phyloP scores from a whole-genome alignment of 2,888 invertebrate genomes.

The Nomada hirtipes region DNA sequence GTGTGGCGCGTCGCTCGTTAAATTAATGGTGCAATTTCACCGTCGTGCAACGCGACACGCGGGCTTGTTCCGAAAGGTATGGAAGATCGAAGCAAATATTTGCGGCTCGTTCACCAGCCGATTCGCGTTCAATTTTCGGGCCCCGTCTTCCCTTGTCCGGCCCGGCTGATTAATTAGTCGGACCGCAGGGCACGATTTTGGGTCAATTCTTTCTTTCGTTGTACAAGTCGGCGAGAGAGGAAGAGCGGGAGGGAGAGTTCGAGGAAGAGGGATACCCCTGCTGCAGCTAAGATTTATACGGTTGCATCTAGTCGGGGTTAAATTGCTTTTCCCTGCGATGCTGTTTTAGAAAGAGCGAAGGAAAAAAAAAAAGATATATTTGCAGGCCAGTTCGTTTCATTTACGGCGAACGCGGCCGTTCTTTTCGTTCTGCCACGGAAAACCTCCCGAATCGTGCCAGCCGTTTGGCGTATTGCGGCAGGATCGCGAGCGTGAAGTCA shows the following conservation, averaged over 20 bases:
- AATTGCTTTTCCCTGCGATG: neutral
- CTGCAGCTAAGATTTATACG: neutral
- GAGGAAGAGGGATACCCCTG: neutral
- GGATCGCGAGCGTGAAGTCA: too few species aligned
- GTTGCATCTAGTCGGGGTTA: conserved; percentile 2
- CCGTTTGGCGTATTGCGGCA: neutral
- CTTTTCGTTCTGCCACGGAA: neutral
- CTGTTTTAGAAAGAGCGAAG: neutral
- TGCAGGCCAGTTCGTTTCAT: conserved; percentile 14
- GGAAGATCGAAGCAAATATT: conserved; percentile 32
- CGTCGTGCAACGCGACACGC: conserved; percentile 38
- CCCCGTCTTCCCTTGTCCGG: too few species aligned
- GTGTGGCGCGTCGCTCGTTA: conserved; percentile 60
- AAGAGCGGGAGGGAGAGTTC: too few species aligned
- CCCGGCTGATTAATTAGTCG: neutral
- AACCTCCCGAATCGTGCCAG: neutral
- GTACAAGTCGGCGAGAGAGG: too few species aligned
- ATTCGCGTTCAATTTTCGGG: neutral
- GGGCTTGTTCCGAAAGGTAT: conserved; percentile 12
- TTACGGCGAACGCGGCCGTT: neutral
- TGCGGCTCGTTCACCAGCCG: neutral
- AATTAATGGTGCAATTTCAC: conserved; percentile 70
- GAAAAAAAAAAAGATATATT: conserved; percentile 3
- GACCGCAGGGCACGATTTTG: neutral
- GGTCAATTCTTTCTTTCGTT: neutral